Conservation (phyloP, 2,888 invertebrate species). For the Synanthedon tipuliformis region DNA sequence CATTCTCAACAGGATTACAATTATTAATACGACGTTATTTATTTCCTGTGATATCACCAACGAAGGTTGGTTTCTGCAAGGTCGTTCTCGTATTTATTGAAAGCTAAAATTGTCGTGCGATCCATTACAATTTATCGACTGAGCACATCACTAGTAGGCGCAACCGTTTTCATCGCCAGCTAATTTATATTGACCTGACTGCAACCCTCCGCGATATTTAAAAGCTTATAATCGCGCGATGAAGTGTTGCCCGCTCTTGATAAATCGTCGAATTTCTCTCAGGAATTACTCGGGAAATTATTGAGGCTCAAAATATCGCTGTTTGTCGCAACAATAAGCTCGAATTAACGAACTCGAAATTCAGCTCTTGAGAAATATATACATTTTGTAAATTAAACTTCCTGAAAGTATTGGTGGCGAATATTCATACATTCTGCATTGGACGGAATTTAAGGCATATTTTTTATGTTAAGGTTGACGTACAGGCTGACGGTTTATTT, state of each 20-base stretch:
- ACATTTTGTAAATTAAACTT: no score
- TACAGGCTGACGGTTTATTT: no score
- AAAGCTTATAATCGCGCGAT: slow-evolving; percentile 67
- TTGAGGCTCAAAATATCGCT: slow-evolving; percentile 20
- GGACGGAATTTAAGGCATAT: no score
- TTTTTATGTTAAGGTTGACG: no score
- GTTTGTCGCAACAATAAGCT: slow-evolving; percentile 3
- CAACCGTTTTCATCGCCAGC: slow-evolving; percentile 51
- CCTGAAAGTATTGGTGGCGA: no score
- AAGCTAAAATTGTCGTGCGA: no score
- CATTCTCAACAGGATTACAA: neutral
- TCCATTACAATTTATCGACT: neutral
- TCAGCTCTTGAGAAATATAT: no score
- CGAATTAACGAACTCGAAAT: slow-evolving; percentile 5
- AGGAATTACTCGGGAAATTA: slow-evolving; percentile 25
- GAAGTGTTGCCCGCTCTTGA: slow-evolving; percentile 56
- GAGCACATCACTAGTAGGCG: slow-evolving; percentile 15
- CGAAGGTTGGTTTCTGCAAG: neutral
- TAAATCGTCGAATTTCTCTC: slow-evolving; percentile 40
- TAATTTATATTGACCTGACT: slow-evolving; percentile 57
- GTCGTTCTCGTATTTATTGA: neutral
- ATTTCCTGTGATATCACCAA: neutral
- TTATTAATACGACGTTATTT: neutral
- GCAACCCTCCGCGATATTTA: slow-evolving; percentile 55
- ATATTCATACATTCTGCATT: no score